phyloP scores from a whole-genome alignment of 1,140 invertebrate genomes.

The Ladona fulva region DNA sequence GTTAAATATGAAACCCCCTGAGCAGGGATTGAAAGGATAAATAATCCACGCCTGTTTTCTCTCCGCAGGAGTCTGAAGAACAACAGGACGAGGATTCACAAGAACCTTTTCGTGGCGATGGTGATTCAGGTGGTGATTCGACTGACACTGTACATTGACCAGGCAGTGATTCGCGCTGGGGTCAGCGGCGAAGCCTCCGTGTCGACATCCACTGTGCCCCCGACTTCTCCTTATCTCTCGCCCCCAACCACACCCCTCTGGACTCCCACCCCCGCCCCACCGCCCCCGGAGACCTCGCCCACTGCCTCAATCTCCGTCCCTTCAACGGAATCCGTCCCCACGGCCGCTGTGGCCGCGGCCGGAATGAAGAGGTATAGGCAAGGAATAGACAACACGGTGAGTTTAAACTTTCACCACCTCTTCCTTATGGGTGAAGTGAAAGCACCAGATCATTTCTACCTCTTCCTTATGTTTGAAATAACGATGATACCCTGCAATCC shows the following conservation, averaged over 20 bases:
- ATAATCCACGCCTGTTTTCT: no score
- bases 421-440: no score
- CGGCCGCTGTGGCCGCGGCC: constrained; percentile 29
- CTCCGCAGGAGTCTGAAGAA: constrained; percentile 73
- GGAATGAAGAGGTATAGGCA: constrained; percentile 27
- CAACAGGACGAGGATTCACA: constrained; percentile 78
- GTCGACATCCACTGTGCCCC: not conserved
- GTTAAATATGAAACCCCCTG: no score
- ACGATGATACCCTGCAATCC: no score
- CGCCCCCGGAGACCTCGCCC: not conserved
- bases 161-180: constrained; percentile 44
- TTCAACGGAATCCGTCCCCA: constrained; percentile 13
- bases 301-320: no score
- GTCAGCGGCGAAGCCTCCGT: not conserved
- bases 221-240: not conserved
- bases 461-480: no score
- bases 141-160: constrained; percentile 76
- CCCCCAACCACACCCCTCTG: not conserved
- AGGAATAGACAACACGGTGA: constrained; percentile 71
- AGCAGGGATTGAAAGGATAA: no score
- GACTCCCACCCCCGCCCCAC: no score
- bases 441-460: no score
- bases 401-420: no score
- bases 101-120: constrained; percentile 80
- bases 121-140: constrained; percentile 74